Base-by-base conservation (phyloP, 2,113 vertebrate genomes). In the Antigone vipio region DNA sequence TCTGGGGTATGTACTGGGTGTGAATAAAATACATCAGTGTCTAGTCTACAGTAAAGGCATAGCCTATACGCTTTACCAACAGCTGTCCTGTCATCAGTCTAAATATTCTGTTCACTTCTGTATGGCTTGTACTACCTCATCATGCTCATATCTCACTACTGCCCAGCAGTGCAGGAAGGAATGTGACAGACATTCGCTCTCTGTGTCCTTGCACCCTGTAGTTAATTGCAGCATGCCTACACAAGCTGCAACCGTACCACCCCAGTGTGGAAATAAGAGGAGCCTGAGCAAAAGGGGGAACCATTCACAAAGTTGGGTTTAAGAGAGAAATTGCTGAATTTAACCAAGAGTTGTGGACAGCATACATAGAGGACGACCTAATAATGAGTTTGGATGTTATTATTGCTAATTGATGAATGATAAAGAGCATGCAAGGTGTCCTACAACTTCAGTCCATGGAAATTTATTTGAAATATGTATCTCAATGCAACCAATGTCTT, bases 391-490 rank as follows among this genome's bases (percentile, higher is more conserved):
- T 92, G 90, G 82, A 95, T 93, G 78, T 44, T 93, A 44, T 88
- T 85, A 85, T 84, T 94, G 93, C 90, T 96, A 95, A 93, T 94
- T 96, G 85, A 75, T 66, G 75, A 47, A 30, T 94, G 93, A 95
- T 94, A 96, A 95, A 95, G 88, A 90, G 93, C 78, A 74, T 44
- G 87, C 94, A 95, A 90, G 52, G 26, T 83, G 75, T 93, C 88
- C 92, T 93, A 84, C 62, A 47, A 59, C 74, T 95, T 83, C 75
- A 93, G 71, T 35, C 59, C 32, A 7, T 63, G 82, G 71, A 93
- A 96, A 96, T 96, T 74, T 52, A 77, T 90, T 92, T 93, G 88
- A 96, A 97, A 94, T 93, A 92, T 55, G 62, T 83, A 77, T 85
- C 72, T 90, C 47, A 59, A 55, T 77, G 77, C 88, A 87, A 76